A percentile compares a stretch with the other conserved stretches of the same genome.
These are phyloP conservation scores for Drosophila pseudotakahashii DNA, from an alignment of 2,888 invertebrate genomes.

Conservation along the genomic window DNA sequence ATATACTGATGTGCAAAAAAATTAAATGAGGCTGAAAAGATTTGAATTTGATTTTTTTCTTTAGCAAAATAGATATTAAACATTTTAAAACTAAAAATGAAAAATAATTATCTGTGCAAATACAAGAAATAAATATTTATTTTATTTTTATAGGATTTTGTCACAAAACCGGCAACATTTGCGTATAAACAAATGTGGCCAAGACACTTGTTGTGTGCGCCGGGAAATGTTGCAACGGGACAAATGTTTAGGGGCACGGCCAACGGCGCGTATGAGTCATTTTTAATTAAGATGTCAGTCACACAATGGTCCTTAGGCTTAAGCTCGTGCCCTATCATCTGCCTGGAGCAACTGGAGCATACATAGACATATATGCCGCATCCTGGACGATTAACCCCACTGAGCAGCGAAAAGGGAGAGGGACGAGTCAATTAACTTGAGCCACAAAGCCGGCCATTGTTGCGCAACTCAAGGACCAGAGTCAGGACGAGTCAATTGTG, in stretches of 20 bases:
- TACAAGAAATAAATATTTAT: not conserved
- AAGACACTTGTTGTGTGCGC: slow-evolving; percentile 71
- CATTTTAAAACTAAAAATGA: not conserved
- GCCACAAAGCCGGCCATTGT: slow-evolving; percentile 32
- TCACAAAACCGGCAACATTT: slow-evolving; percentile 18
- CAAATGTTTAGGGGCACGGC: slow-evolving; percentile 14
- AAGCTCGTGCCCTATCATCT: slow-evolving; percentile 58
- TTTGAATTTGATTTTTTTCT: too few species aligned
- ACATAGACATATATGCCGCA: not conserved
- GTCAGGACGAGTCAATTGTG: slow-evolving; percentile 48
- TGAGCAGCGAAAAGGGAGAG: slow-evolving; percentile 45
- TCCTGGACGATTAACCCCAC: slow-evolving; percentile 59
- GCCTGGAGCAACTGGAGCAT: slow-evolving; percentile 31
- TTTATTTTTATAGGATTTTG: too few species aligned
- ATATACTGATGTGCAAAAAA: not conserved
- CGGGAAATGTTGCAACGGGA: slow-evolving; percentile 16
- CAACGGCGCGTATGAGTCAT: slow-evolving; percentile 39
- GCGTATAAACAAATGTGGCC: slow-evolving; percentile 24
- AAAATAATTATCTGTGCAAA: not conserved
- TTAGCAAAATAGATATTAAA: too few species aligned
- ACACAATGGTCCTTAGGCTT: slow-evolving; percentile 41
- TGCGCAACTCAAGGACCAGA: slow-evolving; percentile 9
- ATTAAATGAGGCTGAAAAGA: too few species aligned
- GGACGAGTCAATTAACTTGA: slow-evolving; percentile 67
- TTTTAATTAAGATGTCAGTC: slow-evolving; percentile 70